These are phyloP conservation scores for Hypomecis punctinalis DNA, from an alignment of 2,888 invertebrate genomes.

Conservation along the genomic window DNA sequence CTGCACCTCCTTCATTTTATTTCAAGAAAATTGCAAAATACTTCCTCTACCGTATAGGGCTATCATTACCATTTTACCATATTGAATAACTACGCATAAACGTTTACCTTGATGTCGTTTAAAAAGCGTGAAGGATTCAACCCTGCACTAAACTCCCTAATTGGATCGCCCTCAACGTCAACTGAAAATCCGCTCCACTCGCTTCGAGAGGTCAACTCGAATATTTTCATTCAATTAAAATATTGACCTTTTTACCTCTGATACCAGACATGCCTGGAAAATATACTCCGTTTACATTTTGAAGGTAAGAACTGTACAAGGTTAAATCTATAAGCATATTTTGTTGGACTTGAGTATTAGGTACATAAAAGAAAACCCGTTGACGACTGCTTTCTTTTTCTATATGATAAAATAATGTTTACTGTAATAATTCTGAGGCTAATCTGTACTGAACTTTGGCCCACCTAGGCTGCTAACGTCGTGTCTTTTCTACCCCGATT, in stretches of 20 bases:
- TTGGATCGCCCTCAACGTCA: slow-evolving; percentile 51
- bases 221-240: slow-evolving; percentile 42
- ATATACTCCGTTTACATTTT: slow-evolving; percentile 9
- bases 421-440: too few species aligned
- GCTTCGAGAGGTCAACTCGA: slow-evolving; percentile 41
- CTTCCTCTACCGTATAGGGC: too few species aligned
- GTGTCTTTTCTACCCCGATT: too few species aligned
- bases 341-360: too few species aligned
- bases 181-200: slow-evolving; percentile 34
- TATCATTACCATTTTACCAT: too few species aligned
- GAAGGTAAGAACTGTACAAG: slow-evolving; percentile 3
- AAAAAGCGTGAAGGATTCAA: slow-evolving; percentile 20
- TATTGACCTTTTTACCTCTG: slow-evolving; percentile 37
- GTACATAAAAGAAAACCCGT: too few species aligned
- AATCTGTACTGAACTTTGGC: too few species aligned
- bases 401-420: too few species aligned
- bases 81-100: neutral
- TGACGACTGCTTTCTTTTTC: too few species aligned
- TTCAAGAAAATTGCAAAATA: too few species aligned
- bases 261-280: slow-evolving; percentile 14
- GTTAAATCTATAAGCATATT: neutral
- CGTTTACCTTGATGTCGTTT: neutral
- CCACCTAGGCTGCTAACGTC: too few species aligned
- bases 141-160: slow-evolving; percentile 56
- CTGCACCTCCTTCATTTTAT: too few species aligned